A percentile compares a stretch with the other conserved stretches of the same genome.
These are phyloP conservation scores for Euzetes globulus DNA, from an alignment of 2,888 invertebrate genomes.

Conservation along the genomic window DNA sequence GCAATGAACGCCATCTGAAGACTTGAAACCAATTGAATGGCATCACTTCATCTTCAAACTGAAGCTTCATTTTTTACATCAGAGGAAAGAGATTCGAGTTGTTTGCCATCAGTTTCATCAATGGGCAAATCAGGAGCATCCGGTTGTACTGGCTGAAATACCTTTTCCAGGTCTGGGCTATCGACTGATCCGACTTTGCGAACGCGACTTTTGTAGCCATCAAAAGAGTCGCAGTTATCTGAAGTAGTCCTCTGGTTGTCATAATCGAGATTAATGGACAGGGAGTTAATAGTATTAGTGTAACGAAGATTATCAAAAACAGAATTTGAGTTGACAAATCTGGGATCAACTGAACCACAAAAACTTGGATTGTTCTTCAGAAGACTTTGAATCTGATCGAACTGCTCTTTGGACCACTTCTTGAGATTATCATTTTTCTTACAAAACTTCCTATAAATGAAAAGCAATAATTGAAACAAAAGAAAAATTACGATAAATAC, in stretches of 20 bases:
- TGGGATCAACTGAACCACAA: not conserved
- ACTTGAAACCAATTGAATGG: no score
- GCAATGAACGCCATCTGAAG: no score
- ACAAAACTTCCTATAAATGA: not conserved
- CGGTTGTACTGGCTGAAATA: not conserved
- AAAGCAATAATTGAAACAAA: conserved; percentile 15
- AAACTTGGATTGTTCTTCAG: not conserved
- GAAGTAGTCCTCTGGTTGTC: conserved; percentile 14
- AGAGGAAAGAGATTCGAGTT: no score
- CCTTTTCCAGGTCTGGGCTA: not conserved
- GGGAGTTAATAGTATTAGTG: conserved; percentile 14
- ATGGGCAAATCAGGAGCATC: not conserved
- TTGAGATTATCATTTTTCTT: not conserved
- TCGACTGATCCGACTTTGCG: not conserved
- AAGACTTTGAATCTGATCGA: not conserved
- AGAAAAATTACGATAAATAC: not conserved
- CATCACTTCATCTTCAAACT: no score
- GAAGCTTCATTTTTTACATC: no score
- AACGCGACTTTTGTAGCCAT: not conserved
- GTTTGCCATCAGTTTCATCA: no score
- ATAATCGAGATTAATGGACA: conserved; percentile 28
- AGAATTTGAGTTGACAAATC: not conserved
- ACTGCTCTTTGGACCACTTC: conserved; percentile 22
- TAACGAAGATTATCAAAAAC: conserved; percentile 9
- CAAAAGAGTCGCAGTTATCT: conserved; percentile 17